Evolutionary conservation across 2,797 vertebrate species (phyloP), one percentile per base, ranked within the genome.

Genomic region (Bovichtus variegatus): DNA sequence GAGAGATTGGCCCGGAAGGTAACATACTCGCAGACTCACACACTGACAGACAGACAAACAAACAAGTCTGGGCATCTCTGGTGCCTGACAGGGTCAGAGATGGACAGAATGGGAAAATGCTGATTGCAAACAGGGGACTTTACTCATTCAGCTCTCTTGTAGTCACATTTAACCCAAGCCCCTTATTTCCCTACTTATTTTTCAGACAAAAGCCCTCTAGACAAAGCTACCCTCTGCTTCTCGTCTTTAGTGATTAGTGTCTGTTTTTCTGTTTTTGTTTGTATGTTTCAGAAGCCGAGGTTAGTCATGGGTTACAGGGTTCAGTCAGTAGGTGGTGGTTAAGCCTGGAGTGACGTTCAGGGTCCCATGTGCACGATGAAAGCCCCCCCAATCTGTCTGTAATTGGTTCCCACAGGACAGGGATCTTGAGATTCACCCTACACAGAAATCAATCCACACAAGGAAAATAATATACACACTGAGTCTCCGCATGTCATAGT

Each of bases 401-500:
- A 91, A 92, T 86, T 88, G 80, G 81, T 51, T 82, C 88, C 69
- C 60, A 25, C 5, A 68, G 58, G 77, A 79, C 43, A 18, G 15
- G n/a, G 25, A 75, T 71, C 47, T 57, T 61, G n/a, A 59, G 58
- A 80, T 66, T 82, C 55, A 67, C 16, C 13, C 57, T 5, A 8
- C 63, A 59, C 50, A 64, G 49, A 53, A 66, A 71, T 74, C 69
- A 58, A 82, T 60, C 29, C 29, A 44, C 65, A 76, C 9, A 31
- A 54, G 74, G 19, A 58, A 29, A 74, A 40, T 23, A 55, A 59
- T 16, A 53, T 4, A 63, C 25, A 72, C 23, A 5, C 13, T 4
- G 46, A 41, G 36, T 54, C 18, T 55, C 54, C 27, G 16, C 40
- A 12, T 50, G 43, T 25, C 19, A 51, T 25, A 36, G 44, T 40